phyloP scores from a whole-genome alignment of 2,113 vertebrate species.

The Cariama cristata region DNA sequence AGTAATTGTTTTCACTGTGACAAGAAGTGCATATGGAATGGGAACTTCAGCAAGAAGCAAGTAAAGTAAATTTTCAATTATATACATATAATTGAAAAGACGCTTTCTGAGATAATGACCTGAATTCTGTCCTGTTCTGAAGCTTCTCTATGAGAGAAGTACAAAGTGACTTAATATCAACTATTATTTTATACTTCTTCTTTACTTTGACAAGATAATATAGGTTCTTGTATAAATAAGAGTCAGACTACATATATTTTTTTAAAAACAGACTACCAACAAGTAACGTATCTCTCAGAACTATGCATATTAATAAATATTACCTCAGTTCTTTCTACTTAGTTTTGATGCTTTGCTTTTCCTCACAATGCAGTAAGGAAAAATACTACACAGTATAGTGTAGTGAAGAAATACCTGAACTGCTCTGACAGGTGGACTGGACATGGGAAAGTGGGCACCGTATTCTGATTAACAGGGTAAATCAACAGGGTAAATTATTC shows the following conservation, averaged over 20 bases:
- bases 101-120: background rate
- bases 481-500: background rate
- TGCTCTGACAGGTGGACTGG: background rate
- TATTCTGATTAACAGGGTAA: background rate
- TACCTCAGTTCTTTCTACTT: background rate
- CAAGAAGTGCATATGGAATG: constrained; percentile 34
- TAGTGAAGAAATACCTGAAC: background rate
- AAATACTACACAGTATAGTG: background rate
- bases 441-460: background rate
- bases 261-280: background rate
- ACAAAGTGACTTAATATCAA: background rate
- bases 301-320: background rate
- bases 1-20: constrained; percentile 34
- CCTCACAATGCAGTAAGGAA: background rate
- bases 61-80: constrained; percentile 31
- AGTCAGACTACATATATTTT: background rate
- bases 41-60: constrained; percentile 49
- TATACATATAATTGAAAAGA: constrained; percentile 33
- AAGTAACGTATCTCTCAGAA: background rate
- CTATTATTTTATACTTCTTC: background rate
- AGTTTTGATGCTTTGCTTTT: background rate
- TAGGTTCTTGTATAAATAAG: background rate
- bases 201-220: background rate
- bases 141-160: background rate
- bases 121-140: background rate